Conservation (phyloP, 2,113 vertebrate species). For the Callocephalon fimbriatum region DNA sequence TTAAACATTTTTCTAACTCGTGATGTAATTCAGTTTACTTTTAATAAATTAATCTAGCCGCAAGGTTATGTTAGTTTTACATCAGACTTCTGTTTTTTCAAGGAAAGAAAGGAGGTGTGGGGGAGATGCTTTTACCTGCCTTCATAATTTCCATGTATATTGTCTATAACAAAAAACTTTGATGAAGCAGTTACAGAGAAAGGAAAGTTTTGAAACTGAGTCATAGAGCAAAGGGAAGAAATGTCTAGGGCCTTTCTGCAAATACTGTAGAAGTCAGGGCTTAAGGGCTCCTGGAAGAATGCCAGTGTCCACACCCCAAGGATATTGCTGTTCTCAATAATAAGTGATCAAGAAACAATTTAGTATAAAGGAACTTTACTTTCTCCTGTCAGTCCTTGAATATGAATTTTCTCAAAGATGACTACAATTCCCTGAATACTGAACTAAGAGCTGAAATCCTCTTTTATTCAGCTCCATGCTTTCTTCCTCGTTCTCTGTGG, state of each 20-base stretch:
- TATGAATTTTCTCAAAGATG: background rate
- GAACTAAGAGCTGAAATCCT: background rate
- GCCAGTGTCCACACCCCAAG: background rate
- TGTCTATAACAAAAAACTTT: background rate
- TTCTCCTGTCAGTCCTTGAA: background rate
- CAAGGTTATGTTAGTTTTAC: background rate
- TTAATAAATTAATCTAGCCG: background rate
- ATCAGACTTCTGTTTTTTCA: background rate
- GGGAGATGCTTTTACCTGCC: background rate
- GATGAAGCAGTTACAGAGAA: background rate
- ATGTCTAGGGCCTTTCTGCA: background rate
- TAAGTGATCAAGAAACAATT: background rate
- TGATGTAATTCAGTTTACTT: background rate
- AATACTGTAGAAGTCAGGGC: background rate
- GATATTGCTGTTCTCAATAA: background rate
- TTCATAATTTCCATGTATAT: background rate
- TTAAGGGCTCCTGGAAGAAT: background rate
- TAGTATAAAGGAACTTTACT: background rate
- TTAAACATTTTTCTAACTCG: background rate
- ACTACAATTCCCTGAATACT: background rate
- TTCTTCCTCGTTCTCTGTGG: background rate
- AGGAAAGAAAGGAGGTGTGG: accelerated
- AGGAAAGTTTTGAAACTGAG: background rate
- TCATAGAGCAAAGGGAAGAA: background rate
- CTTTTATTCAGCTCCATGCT: background rate